A percentile compares a stretch with the other conserved stretches of the same genome.
Evolutionary conservation across 2,797 vertebrate species (phyloP).

Genomic region (Chelmon rostratus): DNA sequence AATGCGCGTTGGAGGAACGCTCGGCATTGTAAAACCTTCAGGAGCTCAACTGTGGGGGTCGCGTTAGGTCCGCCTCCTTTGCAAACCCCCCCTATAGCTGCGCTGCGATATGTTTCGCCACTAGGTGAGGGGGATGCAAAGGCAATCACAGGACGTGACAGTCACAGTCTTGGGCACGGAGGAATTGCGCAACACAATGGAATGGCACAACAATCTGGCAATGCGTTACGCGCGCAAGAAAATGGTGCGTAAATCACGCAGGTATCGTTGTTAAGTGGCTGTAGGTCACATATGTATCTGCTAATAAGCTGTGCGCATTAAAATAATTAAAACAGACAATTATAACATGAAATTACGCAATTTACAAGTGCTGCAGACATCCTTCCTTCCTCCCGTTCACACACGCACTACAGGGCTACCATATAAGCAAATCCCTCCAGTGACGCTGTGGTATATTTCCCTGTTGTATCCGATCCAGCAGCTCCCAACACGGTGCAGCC

Average conservation of each 20-base stretch:
- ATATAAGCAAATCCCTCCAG: neutral
- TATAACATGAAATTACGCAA: too few relatives aligned
- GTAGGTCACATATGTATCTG: neutral
- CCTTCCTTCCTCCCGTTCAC: neutral
- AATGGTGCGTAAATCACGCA: neutral
- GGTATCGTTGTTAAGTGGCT: rapidly evolving
- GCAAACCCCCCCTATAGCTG: slow-evolving; percentile 4
- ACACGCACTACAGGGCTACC: neutral
- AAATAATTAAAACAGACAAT: neutral
- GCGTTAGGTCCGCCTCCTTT: slow-evolving; percentile 75
- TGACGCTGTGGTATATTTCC: neutral
- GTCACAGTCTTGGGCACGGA: neutral
- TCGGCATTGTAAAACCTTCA: slow-evolving; percentile 61
- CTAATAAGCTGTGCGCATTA: neutral
- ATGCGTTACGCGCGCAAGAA: neutral
- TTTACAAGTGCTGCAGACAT: neutral
- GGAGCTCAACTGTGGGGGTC: slow-evolving; percentile 72
- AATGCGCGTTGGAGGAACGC: slow-evolving; percentile 53
- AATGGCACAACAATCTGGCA: neutral
- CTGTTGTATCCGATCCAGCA: neutral
- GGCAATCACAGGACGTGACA: too few relatives aligned
- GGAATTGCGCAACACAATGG: slow-evolving; percentile 4
- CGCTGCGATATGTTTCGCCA: slow-evolving; percentile 1
- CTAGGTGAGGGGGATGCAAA: neutral
- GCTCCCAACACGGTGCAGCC: neutral